Evolutionary conservation across 2,113 vertebrate genomes (phyloP).

Genomic region (Theristicus caerulescens): DNA sequence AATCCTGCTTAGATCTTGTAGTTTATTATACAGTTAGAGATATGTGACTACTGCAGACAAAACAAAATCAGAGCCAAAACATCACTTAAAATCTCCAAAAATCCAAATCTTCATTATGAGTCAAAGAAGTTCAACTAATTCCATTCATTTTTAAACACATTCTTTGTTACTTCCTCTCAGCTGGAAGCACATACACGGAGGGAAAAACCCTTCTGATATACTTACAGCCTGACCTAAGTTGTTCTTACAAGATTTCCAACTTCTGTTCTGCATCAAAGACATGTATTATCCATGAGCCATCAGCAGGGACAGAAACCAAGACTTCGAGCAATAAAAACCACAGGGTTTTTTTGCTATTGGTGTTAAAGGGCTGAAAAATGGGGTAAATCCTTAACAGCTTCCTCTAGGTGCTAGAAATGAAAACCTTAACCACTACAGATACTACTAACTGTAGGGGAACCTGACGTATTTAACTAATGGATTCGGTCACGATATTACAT

Average conservation of each 20-base stretch:
- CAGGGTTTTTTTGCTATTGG: not conserved
- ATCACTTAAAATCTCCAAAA: conserved; percentile 2
- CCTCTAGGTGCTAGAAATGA: not conserved
- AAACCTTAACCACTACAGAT: not conserved
- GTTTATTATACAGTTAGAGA: conserved; percentile 13
- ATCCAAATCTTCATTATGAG: not conserved
- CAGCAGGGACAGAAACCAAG: not conserved
- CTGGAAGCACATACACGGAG: conserved; percentile 30
- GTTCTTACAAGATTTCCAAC: conserved; percentile 27
- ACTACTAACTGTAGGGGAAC: not conserved
- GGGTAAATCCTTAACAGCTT: not conserved
- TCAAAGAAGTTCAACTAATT: conserved; percentile 40
- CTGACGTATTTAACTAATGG: not conserved
- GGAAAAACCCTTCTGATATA: conserved; percentile 33
- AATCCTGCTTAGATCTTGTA: not conserved
- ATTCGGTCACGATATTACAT: not conserved
- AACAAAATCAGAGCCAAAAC: conserved; percentile 45
- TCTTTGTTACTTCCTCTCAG: conserved; percentile 50
- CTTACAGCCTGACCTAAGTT: not conserved
- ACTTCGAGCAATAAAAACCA: not conserved
- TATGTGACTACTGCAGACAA: conserved; percentile 1
- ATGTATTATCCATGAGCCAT: conserved; percentile 6
- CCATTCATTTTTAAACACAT: conserved; percentile 58
- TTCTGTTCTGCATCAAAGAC: conserved; percentile 34
- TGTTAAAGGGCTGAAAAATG: not conserved